Evolutionary conservation across 1,140 invertebrate genomes (phyloP).

Genomic region (Aleiodes sp.): DNA sequence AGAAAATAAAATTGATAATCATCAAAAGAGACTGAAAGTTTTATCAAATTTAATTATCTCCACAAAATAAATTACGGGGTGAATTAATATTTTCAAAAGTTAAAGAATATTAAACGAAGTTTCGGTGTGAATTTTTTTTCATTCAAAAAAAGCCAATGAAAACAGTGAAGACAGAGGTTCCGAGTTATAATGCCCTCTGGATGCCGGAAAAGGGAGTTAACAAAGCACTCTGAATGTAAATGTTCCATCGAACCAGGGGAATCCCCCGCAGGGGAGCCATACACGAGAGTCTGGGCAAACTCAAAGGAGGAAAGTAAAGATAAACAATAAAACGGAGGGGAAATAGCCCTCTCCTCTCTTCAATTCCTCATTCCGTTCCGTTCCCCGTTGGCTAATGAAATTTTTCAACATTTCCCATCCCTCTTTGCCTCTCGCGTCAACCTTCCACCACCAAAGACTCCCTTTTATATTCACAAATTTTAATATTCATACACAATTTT

Average conservation of each 20-base stretch:
- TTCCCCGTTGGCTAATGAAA: slow-evolving; percentile 33
- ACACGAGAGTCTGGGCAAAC: neutral
- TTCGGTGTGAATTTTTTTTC: too few relatives aligned
- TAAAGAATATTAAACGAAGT: too few relatives aligned
- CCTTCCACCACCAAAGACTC: neutral
- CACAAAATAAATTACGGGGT: too few relatives aligned
- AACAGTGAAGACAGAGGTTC: slow-evolving; percentile 9
- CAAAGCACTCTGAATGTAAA: slow-evolving; percentile 50
- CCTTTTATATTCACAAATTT: slow-evolving; percentile 18
- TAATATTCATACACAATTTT: slow-evolving; percentile 28
- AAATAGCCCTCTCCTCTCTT: neutral
- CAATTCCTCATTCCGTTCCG: neutral
- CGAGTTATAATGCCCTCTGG: slow-evolving; percentile 16
- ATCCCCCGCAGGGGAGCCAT: neutral
- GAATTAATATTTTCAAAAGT: too few relatives aligned
- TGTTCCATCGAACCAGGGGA: slow-evolving; percentile 35
- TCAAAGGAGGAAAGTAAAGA: neutral
- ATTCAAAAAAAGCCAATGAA: too few relatives aligned
- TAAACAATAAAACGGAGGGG: neutral
- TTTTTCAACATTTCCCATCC: slow-evolving; percentile 29
- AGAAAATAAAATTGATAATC: too few relatives aligned
- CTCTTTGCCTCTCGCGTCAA: too few relatives aligned
- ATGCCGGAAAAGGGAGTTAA: slow-evolving; percentile 33
- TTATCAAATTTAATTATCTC: too few relatives aligned
- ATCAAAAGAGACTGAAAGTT: too few relatives aligned